Percentiles rank a stretch among this genome's conserved stretches.
These are phyloP conservation scores for Euleptes europaea DNA, from an alignment of 2,113 vertebrate genomes.

Conservation along the genomic window DNA sequence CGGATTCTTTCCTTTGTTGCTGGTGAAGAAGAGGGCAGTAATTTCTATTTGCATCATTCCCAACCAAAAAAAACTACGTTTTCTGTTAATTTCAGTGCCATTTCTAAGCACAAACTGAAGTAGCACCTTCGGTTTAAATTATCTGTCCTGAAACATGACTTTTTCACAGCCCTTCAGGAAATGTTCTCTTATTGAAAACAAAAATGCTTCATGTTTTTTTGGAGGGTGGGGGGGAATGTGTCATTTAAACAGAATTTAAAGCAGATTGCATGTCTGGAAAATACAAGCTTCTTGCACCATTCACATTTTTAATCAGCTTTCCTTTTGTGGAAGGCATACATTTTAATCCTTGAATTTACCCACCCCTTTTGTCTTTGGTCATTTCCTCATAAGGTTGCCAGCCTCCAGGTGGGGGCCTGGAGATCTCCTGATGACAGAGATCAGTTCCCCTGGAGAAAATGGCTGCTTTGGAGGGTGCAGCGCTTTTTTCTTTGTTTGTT, in stretches of 20 bases:
- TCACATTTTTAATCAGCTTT: constrained; percentile 2
- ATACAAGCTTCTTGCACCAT: not conserved
- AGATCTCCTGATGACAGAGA: no score
- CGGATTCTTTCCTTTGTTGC: not conserved
- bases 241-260: constrained; percentile 51
- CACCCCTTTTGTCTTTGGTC: not conserved
- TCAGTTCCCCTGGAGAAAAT: no score
- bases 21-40: not conserved
- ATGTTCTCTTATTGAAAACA: constrained; percentile 39
- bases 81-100: not conserved
- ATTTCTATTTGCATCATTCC: not conserved
- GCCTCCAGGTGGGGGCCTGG: no score
- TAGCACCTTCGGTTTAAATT: not conserved
- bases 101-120: not conserved
- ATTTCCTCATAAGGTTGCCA: no score
- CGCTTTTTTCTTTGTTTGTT: no score
- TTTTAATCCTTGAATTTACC: constrained; percentile 11
- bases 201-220: constrained; percentile 29
- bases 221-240: not conserved
- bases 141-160: not conserved
- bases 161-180: constrained; percentile 34
- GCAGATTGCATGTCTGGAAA: constrained; percentile 45
- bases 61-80: constrained; percentile 3
- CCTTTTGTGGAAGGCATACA: constrained; percentile 33
- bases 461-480: no score